Conservation (phyloP, 2,113 vertebrate genomes). For the Phylloscopus trochiloides region DNA sequence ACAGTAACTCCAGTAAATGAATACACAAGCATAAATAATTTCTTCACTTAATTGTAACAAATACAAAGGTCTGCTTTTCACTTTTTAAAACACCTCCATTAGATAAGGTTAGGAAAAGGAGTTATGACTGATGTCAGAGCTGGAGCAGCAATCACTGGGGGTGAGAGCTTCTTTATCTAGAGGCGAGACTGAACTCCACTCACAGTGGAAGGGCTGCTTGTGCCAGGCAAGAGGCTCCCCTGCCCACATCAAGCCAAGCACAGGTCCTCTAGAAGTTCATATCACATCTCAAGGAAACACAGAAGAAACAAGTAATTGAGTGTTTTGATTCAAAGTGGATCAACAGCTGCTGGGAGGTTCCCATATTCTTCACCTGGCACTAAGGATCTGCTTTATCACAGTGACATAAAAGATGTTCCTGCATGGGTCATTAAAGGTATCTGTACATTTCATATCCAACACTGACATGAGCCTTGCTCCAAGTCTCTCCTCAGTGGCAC, state of each 20-base stretch:
- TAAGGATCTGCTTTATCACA: background rate
- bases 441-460: background rate
- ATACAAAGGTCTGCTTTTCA: slow-evolving; percentile 56
- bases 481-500: background rate
- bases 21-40: slow-evolving; percentile 40
- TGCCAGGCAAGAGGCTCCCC: background rate
- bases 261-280: background rate
- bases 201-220: background rate
- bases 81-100: slow-evolving; percentile 2
- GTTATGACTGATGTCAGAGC: slow-evolving; percentile 45
- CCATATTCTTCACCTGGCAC: background rate
- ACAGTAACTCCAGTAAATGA: slow-evolving; percentile 51
- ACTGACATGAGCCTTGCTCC: background rate
- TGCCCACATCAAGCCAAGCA: background rate
- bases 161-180: background rate
- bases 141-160: slow-evolving; percentile 20
- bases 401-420: background rate
- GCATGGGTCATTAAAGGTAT: background rate
- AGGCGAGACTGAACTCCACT: background rate
- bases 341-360: background rate
- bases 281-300: background rate
- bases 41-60: slow-evolving; percentile 54
- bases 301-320: background rate
- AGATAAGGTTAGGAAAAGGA: slow-evolving; percentile 26
- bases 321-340: background rate